Evolutionary conservation across 1,140 invertebrate genomes (phyloP).

Genomic region (Cecropterus lyciades): DNA sequence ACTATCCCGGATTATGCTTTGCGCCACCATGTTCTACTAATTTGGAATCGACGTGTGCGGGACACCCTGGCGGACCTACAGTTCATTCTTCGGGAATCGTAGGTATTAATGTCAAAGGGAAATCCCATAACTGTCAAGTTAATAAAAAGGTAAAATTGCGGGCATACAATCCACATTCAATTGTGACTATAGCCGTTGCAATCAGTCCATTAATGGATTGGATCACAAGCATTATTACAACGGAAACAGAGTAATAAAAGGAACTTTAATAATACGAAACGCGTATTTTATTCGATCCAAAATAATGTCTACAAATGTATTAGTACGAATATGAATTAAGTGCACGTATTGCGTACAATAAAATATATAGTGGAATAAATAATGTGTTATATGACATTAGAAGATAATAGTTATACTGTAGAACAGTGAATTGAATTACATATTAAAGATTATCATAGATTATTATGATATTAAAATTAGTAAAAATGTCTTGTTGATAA

Average conservation of each 20-base stretch:
- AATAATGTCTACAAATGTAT: too few relatives aligned
- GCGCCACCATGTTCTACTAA: constrained; percentile 1
- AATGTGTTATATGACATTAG: too few relatives aligned
- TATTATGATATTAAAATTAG: too few relatives aligned
- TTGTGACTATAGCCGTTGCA: neutral
- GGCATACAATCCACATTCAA: too few relatives aligned
- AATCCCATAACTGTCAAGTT: neutral
- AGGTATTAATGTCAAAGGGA: constrained; percentile 3
- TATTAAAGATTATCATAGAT: too few relatives aligned
- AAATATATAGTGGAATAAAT: too few relatives aligned
- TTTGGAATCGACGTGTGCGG: neutral
- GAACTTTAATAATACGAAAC: neutral
- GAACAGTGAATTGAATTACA: too few relatives aligned
- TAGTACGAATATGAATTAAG: too few relatives aligned
- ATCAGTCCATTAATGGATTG: constrained; percentile 20
- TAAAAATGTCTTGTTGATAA: too few relatives aligned
- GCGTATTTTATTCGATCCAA: neutral
- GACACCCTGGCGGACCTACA: constrained; percentile 28
- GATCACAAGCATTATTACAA: constrained; percentile 12
- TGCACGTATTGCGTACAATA: too few relatives aligned
- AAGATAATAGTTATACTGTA: too few relatives aligned
- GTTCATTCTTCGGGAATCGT: constrained; percentile 34
- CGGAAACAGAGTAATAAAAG: neutral
- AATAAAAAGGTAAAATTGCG: too few relatives aligned
- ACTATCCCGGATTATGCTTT: neutral